Evolutionary conservation across 2,113 vertebrate genomes (phyloP), one percentile per base, ranked within the genome.

Genomic region (Scalopus aquaticus): DNA sequence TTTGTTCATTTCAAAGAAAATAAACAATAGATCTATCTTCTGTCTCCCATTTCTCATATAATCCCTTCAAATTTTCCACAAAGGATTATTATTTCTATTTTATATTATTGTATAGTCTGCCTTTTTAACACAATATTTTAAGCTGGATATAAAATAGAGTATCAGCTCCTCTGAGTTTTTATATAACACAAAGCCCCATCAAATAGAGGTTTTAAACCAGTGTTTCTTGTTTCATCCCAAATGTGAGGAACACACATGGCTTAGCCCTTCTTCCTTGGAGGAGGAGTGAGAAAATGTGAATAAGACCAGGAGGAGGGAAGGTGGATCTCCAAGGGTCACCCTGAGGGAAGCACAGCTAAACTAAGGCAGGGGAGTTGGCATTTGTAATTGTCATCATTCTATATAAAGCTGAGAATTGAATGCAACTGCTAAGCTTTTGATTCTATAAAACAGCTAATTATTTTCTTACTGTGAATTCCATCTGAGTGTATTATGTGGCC

Each of bases 401-500:
- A 49, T 46, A 16, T 65, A 93, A 85, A 84, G 9, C 19, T 32
- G 28, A 85, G 51, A 62, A 17, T 20, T 13, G 37, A 70, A 89
- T n/a, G 6, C 12, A 81, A 58, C 22, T 58, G 46, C 35, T 54
- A 65, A 85, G 35, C 44, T 62, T 85, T 85, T 76, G 76, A 67
- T 73, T 85, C n/a, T 76, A 80, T 0, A 39, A 60, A 67, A 67
- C 28, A 65, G 77, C 32, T 56, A 62, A 79, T 79, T 87, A 51
- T 94, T 83, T 88, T 90, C 72, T 81, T 72, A 49, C 6, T 22
- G 1, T 46, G 35, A 94, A 80, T 95, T 90, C 51, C 6, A 65
- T 8, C 32, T 10, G 26, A 72, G 12, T 64, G 22, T 0, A 79
- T 4, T 56, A n/a, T 94, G 81, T 56, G 46, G 39, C 5, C 70